Percentiles rank a stretch among this genome's conserved stretches.
Evolutionary conservation across 2,113 vertebrate species (phyloP).

Genomic region (Australoheros scitulus): DNA sequence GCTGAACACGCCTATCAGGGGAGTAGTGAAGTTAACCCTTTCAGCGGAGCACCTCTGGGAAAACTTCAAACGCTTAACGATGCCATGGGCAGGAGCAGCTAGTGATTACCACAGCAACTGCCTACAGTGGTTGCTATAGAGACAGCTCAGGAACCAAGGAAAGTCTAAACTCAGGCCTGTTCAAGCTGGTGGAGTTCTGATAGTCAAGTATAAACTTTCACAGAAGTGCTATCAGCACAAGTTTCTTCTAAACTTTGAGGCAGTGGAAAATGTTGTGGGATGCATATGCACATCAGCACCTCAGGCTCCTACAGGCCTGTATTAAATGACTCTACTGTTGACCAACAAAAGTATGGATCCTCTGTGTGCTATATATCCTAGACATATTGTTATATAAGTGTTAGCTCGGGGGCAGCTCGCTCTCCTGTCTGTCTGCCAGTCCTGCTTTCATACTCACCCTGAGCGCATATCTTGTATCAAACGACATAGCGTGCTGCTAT

Average conservation of each 20-base stretch:
- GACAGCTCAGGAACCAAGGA: conserved; percentile 74
- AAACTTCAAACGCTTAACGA: conserved; percentile 73
- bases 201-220: conserved; percentile 62
- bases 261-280: conserved; percentile 74
- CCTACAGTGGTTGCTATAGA: conserved; percentile 80
- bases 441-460: conserved; percentile 59
- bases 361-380: conserved; percentile 73
- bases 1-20: conserved; percentile 47
- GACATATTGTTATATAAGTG: conserved; percentile 75
- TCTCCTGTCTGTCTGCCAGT: conserved; percentile 59
- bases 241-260: conserved; percentile 68
- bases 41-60: conserved; percentile 68
- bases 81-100: conserved; percentile 69
- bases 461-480: conserved; percentile 58
- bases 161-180: conserved; percentile 58
- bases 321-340: conserved; percentile 76
- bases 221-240: conserved; percentile 73
- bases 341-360: conserved; percentile 73
- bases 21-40: conserved; percentile 71
- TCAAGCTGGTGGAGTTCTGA: conserved; percentile 42
- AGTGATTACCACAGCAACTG: conserved; percentile 72
- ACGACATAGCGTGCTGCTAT: conserved; percentile 67
- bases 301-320: conserved; percentile 68
- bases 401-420: conserved; percentile 65
- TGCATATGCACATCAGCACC: conserved; percentile 76